Evolutionary conservation across 2,888 invertebrate species (phyloP).

Genomic region (Apotomis turbidana): DNA sequence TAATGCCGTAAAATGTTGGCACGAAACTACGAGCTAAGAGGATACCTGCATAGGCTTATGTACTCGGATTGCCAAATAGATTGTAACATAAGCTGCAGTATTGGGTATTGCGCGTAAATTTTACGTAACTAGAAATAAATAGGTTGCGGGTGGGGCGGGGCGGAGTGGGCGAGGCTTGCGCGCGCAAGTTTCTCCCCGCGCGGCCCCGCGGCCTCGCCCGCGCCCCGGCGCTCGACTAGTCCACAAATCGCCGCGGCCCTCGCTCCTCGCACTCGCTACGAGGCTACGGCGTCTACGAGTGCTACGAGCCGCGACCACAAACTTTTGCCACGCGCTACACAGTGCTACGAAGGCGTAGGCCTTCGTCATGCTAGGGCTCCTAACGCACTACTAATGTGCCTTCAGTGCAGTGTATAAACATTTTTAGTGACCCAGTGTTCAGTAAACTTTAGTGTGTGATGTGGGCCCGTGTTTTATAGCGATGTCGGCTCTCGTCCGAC

Average conservation of each 20-base stretch:
- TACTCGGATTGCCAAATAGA: conserved; percentile 50
- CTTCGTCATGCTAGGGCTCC: conserved; percentile 52
- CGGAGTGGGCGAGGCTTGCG: conserved; percentile 78
- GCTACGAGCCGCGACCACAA: conserved; percentile 69
- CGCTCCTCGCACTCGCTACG: conserved; percentile 55
- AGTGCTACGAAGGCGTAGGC: conserved; percentile 53
- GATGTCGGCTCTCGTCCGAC: conserved; percentile 84
- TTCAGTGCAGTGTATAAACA: conserved; percentile 66
- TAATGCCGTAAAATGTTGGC: conserved; percentile 7
- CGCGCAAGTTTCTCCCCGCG: conserved; percentile 57
- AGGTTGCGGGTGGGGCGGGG: conserved; percentile 83
- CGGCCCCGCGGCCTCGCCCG: conserved; percentile 45
- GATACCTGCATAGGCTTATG: conserved; percentile 47
- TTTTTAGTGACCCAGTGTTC: conserved; percentile 64
- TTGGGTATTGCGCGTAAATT: conserved; percentile 83
- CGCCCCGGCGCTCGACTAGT: conserved; percentile 47
- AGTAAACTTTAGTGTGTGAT: conserved; percentile 74
- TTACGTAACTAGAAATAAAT: conserved; percentile 84
- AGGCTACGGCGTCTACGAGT: conserved; percentile 70
- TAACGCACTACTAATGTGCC: conserved; percentile 55
- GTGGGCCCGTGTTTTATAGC: conserved; percentile 77
- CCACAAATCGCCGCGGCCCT: conserved; percentile 48
- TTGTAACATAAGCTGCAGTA: conserved; percentile 78
- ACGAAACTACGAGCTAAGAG: conserved; percentile 1
- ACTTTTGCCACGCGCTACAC: conserved; percentile 70